These are phyloP conservation scores for Phainopepla nitens DNA, from an alignment of 2,113 vertebrate genomes.

Conservation along the genomic window DNA sequence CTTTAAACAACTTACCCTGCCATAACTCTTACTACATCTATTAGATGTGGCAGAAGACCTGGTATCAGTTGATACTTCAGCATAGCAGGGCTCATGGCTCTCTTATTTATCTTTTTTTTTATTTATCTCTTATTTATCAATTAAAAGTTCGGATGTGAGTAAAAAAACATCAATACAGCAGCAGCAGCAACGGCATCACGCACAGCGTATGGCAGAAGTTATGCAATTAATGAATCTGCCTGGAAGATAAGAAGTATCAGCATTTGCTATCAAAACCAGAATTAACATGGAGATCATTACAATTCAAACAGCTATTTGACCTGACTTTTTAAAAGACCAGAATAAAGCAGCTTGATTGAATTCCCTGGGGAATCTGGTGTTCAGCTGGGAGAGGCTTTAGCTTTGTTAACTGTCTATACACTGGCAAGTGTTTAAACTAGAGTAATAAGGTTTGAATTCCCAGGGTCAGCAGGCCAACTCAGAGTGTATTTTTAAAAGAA, in stretches of 20 bases:
- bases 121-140: neutral
- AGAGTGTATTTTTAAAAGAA: conserved; percentile 13
- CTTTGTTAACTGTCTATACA: conserved; percentile 14
- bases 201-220: neutral
- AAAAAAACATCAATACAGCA: neutral
- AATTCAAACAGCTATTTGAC: conserved; percentile 35
- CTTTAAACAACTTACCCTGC: neutral
- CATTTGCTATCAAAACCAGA: conserved; percentile 3
- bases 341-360: conserved; percentile 19
- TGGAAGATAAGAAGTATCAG: neutral
- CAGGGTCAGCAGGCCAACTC: conserved; percentile 23
- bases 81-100: neutral
- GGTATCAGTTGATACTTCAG: neutral
- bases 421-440: conserved; percentile 30
- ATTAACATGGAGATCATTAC: conserved; percentile 26
- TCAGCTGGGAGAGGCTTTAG: conserved; percentile 19
- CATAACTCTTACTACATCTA: neutral
- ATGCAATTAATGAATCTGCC: neutral
- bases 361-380: neutral
- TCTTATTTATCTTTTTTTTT: neutral
- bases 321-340: neutral
- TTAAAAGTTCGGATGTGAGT: neutral
- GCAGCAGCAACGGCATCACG: neutral
- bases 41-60: neutral
- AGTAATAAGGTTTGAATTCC: conserved; percentile 47